Base-by-base conservation (phyloP, 2,797 vertebrate genomes). In the Peromyscus eremicus region DNA sequence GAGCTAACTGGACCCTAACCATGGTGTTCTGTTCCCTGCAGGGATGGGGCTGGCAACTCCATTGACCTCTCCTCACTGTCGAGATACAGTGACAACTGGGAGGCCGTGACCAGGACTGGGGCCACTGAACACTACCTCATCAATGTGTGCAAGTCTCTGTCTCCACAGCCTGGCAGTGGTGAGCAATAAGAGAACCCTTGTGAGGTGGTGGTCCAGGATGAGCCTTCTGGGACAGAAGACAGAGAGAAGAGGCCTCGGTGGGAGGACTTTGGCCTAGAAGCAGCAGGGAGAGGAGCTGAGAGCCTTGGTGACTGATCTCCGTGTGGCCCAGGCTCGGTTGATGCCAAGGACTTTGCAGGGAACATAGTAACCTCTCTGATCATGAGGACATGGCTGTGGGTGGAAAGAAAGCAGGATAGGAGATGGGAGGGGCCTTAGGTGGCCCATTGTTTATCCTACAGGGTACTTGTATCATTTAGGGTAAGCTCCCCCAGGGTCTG, bases 61-160 rank as follows among this genome's bases (percentile, higher is more conserved):
- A 99, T 99, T 19, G 99, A 99, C 98, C 99, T 99, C 66, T 99
- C 99, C 0, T 93, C 99, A 81, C 98, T 99, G 97, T 99, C 99
- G 0, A 93, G 98, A 96, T 99, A 99, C 82, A 98, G 98, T 40
- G 96, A 98, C 46, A 99, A 99, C 97, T 99, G 99, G 99, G 98
- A 99, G 82, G 99, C 99, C 0, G 97, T 98, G 89, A 77, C 98
- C 4, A 27, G 98, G 0, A 98, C 98, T 0, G 97, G 97, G 19
- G 95, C 98, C 97, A 95, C 97, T 0, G 89, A 98, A 23, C 99
- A 98, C 79, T 99, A 99, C 97, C 99, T 99, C 96, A 99, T 99
- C 97, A 99, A 99, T 0, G 98, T 99, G 49, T 99, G 99, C 99
- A 99, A 99, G 98, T 99, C 99, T 2, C 98, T 99, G 95, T 98